Evolutionary conservation across 2,797 vertebrate species (phyloP).

Genomic region (Enteromius argenteus): DNA sequence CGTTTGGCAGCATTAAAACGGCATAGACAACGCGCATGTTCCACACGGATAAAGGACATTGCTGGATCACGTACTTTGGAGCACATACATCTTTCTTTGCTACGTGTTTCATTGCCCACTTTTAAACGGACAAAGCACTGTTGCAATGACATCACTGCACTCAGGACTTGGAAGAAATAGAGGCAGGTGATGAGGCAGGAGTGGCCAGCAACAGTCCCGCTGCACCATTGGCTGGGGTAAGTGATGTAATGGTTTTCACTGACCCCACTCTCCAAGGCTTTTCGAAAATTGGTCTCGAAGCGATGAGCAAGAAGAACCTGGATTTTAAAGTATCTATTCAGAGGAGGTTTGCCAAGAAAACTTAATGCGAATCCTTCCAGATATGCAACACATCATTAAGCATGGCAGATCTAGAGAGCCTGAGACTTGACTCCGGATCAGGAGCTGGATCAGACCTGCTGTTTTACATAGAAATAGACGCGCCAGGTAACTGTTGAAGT

Average conservation of each 20-base stretch:
- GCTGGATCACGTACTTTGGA: background rate
- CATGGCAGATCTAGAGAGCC: constrained; percentile 83
- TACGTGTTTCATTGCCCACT: background rate
- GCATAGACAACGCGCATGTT: background rate
- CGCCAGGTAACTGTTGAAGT: constrained; percentile 73
- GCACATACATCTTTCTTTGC: background rate
- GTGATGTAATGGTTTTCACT: constrained; percentile 96
- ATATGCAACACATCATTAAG: constrained; percentile 82
- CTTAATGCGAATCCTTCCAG: constrained; percentile 53
- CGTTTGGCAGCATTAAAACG: background rate
- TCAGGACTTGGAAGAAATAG: constrained; percentile 75
- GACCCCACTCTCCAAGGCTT: constrained; percentile 86
- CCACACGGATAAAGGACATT: constrained; percentile 8
- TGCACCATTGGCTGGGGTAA: constrained; percentile 93
- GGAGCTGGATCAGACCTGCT: constrained; percentile 81
- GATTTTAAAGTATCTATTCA: constrained; percentile 75
- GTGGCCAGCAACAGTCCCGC: constrained; percentile 89
- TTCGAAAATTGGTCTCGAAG: constrained; percentile 82
- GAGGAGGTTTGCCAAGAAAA: constrained; percentile 71
- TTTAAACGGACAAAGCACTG: constrained; percentile 48
- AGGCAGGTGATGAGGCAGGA: constrained; percentile 82
- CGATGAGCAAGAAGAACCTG: constrained; percentile 78
- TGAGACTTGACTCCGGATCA: constrained; percentile 77
- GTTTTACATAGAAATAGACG: constrained; percentile 87
- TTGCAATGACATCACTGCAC: constrained; percentile 76